Percentiles rank a stretch among this genome's conserved stretches.
These are phyloP conservation scores for Salvelinus fontinalis DNA, from an alignment of 2,113 vertebrate species.

Conservation along the genomic window DNA sequence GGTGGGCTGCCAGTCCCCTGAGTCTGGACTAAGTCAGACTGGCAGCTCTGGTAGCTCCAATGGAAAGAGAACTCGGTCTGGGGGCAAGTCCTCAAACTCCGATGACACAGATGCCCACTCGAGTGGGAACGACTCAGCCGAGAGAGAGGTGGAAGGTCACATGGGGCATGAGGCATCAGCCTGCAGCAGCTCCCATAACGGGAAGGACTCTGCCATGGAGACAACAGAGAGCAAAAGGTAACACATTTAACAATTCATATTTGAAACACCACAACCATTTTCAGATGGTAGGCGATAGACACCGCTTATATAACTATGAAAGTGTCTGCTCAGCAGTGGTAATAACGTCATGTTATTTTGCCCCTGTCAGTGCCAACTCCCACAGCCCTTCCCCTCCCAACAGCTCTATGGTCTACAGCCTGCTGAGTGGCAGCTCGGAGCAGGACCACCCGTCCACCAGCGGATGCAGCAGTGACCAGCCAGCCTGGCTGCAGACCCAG, in stretches of 20 bases:
- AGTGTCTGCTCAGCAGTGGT: background rate
- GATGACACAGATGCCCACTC: slow-evolving; percentile 85
- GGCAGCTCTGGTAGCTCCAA: background rate
- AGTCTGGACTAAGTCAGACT: no score
- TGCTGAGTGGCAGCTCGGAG: slow-evolving; percentile 84
- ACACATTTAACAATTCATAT: background rate
- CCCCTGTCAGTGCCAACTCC: slow-evolving; percentile 79
- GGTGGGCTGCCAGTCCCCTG: background rate
- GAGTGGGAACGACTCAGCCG: slow-evolving; percentile 86
- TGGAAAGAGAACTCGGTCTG: background rate
- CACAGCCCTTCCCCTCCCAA: slow-evolving; percentile 87
- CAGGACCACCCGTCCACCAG: slow-evolving; percentile 88
- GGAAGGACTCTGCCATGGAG: slow-evolving; percentile 86
- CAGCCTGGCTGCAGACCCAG: slow-evolving; percentile 84
- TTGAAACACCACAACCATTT: background rate
- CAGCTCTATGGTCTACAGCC: slow-evolving; percentile 87
- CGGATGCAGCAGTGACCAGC: slow-evolving; percentile 90
- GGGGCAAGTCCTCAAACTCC: slow-evolving; percentile 38
- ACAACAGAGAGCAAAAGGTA: slow-evolving; percentile 83
- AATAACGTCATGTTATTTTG: background rate
- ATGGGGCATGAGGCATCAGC: slow-evolving; percentile 52
- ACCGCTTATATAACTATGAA: background rate
- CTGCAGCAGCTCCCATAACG: slow-evolving; percentile 81
- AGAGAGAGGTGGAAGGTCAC: slow-evolving; percentile 54
- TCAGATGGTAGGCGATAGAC: no score